A percentile compares a stretch with the other conserved stretches of the same genome.
These are phyloP conservation scores for Cyphomyrus discorhynchus DNA, from an alignment of 2,113 vertebrate genomes.

Conservation along the genomic window DNA sequence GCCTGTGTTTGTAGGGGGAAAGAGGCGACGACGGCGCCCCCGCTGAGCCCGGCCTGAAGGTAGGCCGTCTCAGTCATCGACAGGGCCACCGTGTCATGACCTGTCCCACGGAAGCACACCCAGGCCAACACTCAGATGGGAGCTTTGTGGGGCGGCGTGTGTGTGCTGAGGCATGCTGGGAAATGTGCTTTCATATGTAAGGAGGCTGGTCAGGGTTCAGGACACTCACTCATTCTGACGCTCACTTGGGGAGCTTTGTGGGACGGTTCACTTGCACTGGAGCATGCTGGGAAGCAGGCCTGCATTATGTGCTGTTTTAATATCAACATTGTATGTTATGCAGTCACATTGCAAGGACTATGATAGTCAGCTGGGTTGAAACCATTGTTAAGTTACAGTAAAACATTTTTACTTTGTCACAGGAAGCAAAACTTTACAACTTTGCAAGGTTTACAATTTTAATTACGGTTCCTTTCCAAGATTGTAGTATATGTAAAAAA, in stretches of 20 bases:
- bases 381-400: background rate
- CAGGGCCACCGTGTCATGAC: background rate
- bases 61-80: slow-evolving; percentile 32
- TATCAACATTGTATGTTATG: background rate
- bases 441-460: background rate
- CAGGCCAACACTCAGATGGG: background rate
- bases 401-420: background rate
- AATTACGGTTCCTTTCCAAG: background rate
- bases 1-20: slow-evolving; percentile 48
- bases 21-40: slow-evolving; percentile 53
- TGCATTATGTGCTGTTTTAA: background rate
- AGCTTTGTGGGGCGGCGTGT: background rate
- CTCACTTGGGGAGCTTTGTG: background rate
- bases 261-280: background rate
- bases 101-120: background rate
- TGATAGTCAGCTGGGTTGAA: background rate
- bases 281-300: background rate
- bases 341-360: background rate
- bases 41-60: slow-evolving; percentile 61
- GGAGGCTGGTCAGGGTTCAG: background rate
- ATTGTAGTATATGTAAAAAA: background rate
- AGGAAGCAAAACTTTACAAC: background rate
- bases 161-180: background rate
- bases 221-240: background rate
- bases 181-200: background rate